Percentiles rank a stretch among this genome's conserved stretches.
These are phyloP conservation scores for Haliclona indistincta DNA, from an alignment of 37 sponge, comb jelly and placozoan species.

Conservation along the genomic window DNA sequence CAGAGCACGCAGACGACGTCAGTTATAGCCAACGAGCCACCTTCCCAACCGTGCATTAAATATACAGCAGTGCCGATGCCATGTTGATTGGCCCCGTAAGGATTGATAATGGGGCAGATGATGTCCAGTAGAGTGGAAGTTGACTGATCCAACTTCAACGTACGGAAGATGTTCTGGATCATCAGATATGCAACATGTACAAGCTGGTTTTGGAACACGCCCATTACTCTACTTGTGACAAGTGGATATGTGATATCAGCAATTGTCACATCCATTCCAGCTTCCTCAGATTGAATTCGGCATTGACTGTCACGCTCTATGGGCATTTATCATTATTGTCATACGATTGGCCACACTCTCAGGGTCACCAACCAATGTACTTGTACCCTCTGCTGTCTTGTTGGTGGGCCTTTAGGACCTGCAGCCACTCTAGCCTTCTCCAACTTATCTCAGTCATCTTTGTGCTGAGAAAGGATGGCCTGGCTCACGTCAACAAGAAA, in stretches of 20 bases:
- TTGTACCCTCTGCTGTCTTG: no score
- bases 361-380: no score
- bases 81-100: conserved; percentile 38
- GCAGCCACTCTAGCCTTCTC: no score
- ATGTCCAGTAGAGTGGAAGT: conserved; percentile 53
- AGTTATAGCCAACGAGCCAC: conserved; percentile 50
- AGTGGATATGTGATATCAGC: conserved; percentile 22
- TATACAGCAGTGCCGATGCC: conserved; percentile 35
- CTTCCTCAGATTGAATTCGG: conserved; percentile 20
- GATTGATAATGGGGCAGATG: conserved; percentile 47
- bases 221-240: conserved; percentile 14
- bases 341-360: no score
- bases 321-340: no score
- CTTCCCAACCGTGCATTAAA: conserved; percentile 56
- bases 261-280: conserved; percentile 23
- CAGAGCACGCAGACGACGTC: conserved; percentile 55
- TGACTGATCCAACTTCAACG: conserved; percentile 52
- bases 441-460: no score
- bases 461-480: no score
- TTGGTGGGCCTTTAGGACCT: no score
- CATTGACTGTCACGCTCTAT: conserved; percentile 20
- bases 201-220: conserved; percentile 30
- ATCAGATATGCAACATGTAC: conserved; percentile 34
- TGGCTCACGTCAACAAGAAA: no score
- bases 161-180: conserved; percentile 37